Percentiles rank a stretch among this genome's conserved stretches.
Evolutionary conservation across 2,888 invertebrate genomes (phyloP).

Genomic region (Spisula solida): DNA sequence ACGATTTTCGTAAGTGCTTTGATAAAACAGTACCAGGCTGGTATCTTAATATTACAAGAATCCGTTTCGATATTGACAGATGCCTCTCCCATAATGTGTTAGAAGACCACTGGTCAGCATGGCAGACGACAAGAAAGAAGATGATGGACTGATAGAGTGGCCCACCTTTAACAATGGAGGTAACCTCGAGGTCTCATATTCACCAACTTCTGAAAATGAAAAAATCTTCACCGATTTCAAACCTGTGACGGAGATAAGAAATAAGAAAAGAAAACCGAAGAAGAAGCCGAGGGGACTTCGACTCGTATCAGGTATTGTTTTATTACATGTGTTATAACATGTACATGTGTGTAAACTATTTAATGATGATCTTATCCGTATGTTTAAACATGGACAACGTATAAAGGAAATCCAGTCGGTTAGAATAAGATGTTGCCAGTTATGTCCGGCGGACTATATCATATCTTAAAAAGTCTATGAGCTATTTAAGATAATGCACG

Average conservation of each 20-base stretch:
- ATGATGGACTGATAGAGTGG: conserved; percentile 60
- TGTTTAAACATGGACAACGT: too few species aligned
- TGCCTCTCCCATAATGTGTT: background rate
- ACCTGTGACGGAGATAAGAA: conserved; percentile 67
- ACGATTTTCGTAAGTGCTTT: too few species aligned
- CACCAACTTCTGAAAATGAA: conserved; percentile 57
- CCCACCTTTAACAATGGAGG: conserved; percentile 58
- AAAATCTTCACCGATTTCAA: conserved; percentile 63
- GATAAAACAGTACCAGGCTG: too few species aligned
- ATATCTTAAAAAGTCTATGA: too few species aligned
- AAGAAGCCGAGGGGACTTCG: conserved; percentile 43
- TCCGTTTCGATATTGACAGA: background rate
- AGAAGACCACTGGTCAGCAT: conserved; percentile 2
- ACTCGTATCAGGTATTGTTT: conserved; percentile 54
- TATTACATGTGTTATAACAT: too few species aligned
- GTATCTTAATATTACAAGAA: too few species aligned
- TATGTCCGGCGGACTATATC: too few species aligned
- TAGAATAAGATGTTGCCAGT: too few species aligned
- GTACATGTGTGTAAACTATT: too few species aligned
- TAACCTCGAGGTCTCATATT: conserved; percentile 54
- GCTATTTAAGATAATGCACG: too few species aligned
- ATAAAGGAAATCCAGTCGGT: too few species aligned
- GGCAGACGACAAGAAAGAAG: conserved; percentile 41
- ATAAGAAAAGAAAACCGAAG: conserved; percentile 64
- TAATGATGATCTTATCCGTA: too few species aligned